Base-by-base conservation (phyloP, 1,140 invertebrate species). In the Bradysia coprophila region DNA sequence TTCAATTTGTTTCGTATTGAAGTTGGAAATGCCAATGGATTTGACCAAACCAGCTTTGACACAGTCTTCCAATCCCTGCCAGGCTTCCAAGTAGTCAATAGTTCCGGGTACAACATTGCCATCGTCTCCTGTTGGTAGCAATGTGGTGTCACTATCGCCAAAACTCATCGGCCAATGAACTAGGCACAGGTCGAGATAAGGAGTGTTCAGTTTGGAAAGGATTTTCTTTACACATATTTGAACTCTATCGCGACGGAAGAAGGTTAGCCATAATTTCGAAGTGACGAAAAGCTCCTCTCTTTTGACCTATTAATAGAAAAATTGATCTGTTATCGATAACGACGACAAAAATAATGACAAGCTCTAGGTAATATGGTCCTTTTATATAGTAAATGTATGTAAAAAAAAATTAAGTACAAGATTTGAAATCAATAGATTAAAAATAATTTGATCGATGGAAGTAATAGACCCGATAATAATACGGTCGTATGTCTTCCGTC, bases 161-260 rank as follows among this genome's bases (percentile, higher is more conserved):
- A 85, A 81, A 3, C 67, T 75, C 53, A 80, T 67, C 0, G 89
- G 86, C 21, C 74, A 72, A 48, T 92, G 87, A 41, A 91, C 68
- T 9, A 92, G 61, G 56, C 87, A 91, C 43, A 92, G 65, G 53
- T 93, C 88, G 3, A 92, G 57, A 53, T 91, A 92, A 43, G 80
- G 72, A 41, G 86, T 52, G 46, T 78, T 70, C n/a, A 91, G 60
- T 28, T 71, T 72, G 38, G 72, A 59, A 20, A 92, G 57, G 1
- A 86, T 88, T 40, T 76, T 59, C 28, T 74, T 73, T 16, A 90
- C 56, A 46, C 72, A 82, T 31, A 75, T 75, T 45, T 74, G 70
- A 13, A 91, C 82, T 41, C 76, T 71, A 2, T 71, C 69, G 15
- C 79, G 71, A 21, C 73, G 65, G 16, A 21, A 22, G 13, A 37